These are phyloP conservation scores for Babylonia areolata DNA, from an alignment of 1,140 invertebrate species.

Conservation along the genomic window DNA sequence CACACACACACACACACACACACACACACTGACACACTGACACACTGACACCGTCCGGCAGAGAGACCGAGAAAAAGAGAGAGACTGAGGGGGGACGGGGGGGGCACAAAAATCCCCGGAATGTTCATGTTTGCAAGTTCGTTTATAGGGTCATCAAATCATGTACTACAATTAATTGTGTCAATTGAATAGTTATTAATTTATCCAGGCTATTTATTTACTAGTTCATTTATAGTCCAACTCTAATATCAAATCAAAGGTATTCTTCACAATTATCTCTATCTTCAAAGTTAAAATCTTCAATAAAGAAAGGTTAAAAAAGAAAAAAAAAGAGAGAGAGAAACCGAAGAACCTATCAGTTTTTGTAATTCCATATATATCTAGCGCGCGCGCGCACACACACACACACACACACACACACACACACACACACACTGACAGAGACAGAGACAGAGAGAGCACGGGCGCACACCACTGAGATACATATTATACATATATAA, in stretches of 20 bases:
- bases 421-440: not conserved
- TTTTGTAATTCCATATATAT: not conserved
- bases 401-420: slow-evolving; percentile 5
- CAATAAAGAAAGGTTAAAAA: not conserved
- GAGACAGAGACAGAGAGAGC: not conserved
- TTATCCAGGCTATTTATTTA: too few species aligned
- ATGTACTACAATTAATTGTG: too few species aligned
- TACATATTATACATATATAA: not conserved
- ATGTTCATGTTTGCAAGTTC: too few species aligned
- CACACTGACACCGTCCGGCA: not conserved
- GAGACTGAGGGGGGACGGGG: too few species aligned
- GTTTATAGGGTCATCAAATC: too few species aligned
- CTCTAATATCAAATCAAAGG: too few species aligned
- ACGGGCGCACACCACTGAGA: not conserved
- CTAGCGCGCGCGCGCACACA: not conserved
- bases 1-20: not conserved
- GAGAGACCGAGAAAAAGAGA: not conserved
- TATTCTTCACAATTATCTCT: too few species aligned
- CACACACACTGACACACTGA: not conserved
- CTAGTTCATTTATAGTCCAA: too few species aligned
- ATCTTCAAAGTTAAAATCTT: too few species aligned
- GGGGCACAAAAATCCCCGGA: too few species aligned
- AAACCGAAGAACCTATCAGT: not conserved
- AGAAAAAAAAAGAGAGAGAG: slow-evolving; percentile 7
- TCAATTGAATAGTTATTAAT: too few species aligned